phyloP scores from a whole-genome alignment of 2,888 invertebrate genomes.

The Calephelis perditalis region DNA sequence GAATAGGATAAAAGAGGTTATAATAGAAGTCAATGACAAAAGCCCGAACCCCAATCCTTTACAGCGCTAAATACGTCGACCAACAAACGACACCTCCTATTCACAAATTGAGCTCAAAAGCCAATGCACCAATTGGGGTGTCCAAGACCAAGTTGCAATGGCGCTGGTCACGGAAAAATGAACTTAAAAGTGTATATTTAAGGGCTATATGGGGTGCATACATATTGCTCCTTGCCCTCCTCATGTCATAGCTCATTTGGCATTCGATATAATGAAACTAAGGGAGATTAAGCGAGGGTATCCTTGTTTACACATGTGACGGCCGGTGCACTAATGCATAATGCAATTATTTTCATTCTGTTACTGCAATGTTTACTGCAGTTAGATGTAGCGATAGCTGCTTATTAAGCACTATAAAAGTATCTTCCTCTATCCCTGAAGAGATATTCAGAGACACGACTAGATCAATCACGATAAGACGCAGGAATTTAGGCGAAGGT shows the following conservation, averaged over 20 bases:
- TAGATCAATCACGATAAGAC: no score
- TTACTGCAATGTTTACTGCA: constrained; percentile 43
- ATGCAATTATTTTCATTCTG: constrained; percentile 56
- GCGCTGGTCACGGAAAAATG: constrained; percentile 23
- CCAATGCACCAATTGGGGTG: constrained; percentile 49
- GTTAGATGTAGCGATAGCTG: not conserved
- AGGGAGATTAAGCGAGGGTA: constrained; percentile 53
- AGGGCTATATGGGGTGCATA: constrained; percentile 32
- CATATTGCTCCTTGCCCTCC: constrained; percentile 37
- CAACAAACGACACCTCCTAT: constrained; percentile 55
- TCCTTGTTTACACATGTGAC: constrained; percentile 62
- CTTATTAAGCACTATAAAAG: not conserved
- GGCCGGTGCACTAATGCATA: constrained; percentile 43
- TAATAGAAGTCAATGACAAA: constrained; percentile 15
- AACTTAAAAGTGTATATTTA: constrained; percentile 26
- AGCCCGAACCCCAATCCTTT: constrained; percentile 39
- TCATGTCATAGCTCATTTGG: constrained; percentile 73
- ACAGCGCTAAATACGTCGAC: constrained; percentile 50
- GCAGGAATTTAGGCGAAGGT: no score
- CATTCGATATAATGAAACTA: constrained; percentile 73
- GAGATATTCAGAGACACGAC: no score
- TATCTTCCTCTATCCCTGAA: no score
- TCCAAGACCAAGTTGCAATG: constrained; percentile 24
- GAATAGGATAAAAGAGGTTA: constrained; percentile 12
- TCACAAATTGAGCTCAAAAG: constrained; percentile 74